Conservation (phyloP, 2,797 vertebrate species). For the Mormyrops attenuatus region DNA sequence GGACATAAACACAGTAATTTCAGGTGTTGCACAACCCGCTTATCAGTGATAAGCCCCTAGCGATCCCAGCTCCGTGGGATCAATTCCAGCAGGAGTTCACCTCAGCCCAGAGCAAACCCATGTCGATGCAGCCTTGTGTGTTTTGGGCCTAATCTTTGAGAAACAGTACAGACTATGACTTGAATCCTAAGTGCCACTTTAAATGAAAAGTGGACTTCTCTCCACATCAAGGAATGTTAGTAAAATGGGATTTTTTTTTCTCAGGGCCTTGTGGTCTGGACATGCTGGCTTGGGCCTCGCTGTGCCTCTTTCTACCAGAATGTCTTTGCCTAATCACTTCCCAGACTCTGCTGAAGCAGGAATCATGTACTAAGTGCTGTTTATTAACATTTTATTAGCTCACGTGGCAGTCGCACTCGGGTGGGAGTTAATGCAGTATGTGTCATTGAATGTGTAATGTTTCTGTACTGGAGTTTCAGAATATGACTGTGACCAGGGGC, state of each 20-base stretch:
- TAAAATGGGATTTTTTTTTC: constrained; percentile 1
- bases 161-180: constrained; percentile 11
- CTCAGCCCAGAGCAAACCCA: not conserved
- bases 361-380: not conserved
- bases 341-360: not conserved
- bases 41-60: not conserved
- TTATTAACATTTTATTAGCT: constrained; percentile 13
- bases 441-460: not conserved
- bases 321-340: not conserved
- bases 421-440: not conserved
- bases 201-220: constrained; percentile 9
- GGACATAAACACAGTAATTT: constrained; percentile 8
- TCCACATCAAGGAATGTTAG: constrained; percentile 6
- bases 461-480: not conserved
- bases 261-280: not conserved
- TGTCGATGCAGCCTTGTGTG: not conserved
- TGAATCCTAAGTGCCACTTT: constrained; percentile 4
- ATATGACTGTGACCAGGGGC: too few relatives aligned
- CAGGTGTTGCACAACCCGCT: constrained; percentile 8
- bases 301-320: not conserved
- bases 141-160: constrained; percentile 4
- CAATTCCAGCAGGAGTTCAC: not conserved
- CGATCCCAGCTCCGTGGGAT: not conserved
- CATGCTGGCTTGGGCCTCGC: not conserved
- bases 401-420: not conserved